Conservation (phyloP, 2,113 vertebrate genomes). For the Origma solitaria region DNA sequence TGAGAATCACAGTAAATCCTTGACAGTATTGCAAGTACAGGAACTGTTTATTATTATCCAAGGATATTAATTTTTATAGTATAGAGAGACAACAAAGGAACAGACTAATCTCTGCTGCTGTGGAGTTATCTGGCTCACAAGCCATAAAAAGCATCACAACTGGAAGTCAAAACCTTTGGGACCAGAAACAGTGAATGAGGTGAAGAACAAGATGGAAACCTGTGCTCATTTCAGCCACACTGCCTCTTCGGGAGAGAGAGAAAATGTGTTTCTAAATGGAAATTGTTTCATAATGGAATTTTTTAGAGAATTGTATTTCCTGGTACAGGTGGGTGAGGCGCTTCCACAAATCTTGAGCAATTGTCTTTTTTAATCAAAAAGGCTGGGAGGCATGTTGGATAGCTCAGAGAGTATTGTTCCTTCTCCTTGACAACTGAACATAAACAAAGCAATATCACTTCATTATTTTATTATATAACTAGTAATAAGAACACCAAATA, state of each 20-base stretch:
- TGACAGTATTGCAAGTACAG: background rate
- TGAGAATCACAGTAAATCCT: background rate
- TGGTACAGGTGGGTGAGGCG: background rate
- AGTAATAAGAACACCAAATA: background rate
- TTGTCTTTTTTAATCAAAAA: constrained; percentile 3
- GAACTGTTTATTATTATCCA: background rate
- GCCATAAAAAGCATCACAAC: background rate
- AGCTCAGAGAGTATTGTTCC: background rate
- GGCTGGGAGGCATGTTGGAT: background rate
- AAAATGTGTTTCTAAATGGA: background rate
- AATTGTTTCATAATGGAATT: background rate
- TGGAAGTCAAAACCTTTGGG: background rate
- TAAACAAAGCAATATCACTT: background rate
- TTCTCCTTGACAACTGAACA: background rate
- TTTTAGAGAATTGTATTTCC: background rate
- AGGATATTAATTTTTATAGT: background rate
- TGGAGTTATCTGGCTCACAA: background rate
- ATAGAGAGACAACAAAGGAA: background rate
- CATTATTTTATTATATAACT: background rate
- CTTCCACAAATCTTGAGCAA: background rate
- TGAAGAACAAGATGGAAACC: background rate
- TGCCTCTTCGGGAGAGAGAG: background rate
- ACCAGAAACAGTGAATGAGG: background rate
- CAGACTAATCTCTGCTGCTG: background rate
- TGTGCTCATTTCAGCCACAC: background rate